Percentiles rank a stretch among this genome's conserved stretches.
Conservation (phyloP, 1,140 invertebrate genomes). For the Psilanteris sp. region DNA sequence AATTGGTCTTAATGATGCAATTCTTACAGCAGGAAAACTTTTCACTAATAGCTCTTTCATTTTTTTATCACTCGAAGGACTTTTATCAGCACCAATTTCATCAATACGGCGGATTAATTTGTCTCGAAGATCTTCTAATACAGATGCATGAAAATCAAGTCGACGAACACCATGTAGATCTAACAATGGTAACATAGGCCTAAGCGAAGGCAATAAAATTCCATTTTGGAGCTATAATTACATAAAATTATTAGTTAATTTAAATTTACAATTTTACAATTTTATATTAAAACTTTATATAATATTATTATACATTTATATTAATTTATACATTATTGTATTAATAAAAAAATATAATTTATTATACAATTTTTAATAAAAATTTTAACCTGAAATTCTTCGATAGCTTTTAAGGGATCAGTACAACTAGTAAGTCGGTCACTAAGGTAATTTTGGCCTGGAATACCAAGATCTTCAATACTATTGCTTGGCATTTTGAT, state of each 20-base stretch:
- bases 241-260: conserved; percentile 16
- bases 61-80: conserved; percentile 84
- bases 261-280: not conserved
- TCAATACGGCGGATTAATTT: conserved; percentile 93
- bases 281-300: too few species aligned
- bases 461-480: conserved; percentile 94
- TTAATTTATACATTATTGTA: too few species aligned
- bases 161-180: conserved; percentile 95
- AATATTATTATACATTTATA: too few species aligned
- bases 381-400: conserved; percentile 93
- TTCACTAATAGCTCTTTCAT: conserved; percentile 94
- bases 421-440: conserved; percentile 97
- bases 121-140: conserved; percentile 95
- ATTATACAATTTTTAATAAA: not conserved
- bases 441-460: conserved; percentile 92
- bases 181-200: conserved; percentile 95
- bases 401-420: conserved; percentile 96
- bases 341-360: not conserved
- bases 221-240: conserved; percentile 89
- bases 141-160: conserved; percentile 96
- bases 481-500: conserved; percentile 68
- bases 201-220: conserved; percentile 93
- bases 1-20: conserved; percentile 95
- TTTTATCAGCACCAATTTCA: conserved; percentile 87
- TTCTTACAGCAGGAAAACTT: conserved; percentile 95